Evolutionary conservation across 2,113 vertebrate genomes (phyloP), one percentile per base, ranked within the genome.

Genomic region (Poeciliopsis turrubarensis): DNA sequence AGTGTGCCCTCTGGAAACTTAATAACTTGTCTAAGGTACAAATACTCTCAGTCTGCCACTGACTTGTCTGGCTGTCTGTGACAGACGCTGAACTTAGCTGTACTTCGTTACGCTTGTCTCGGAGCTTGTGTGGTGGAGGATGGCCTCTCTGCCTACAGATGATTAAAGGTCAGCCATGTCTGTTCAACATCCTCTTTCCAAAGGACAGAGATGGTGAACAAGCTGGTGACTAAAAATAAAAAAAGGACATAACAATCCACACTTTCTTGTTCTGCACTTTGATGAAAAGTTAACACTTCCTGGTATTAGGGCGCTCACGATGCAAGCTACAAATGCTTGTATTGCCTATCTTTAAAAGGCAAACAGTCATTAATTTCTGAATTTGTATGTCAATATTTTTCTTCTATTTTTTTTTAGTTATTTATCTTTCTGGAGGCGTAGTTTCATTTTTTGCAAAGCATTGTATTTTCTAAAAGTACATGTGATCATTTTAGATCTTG

Each of bases 1-100:
- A 72, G 4, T 14, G 61, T 9, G 30, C 60, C 66, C 41, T 66
- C 26, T 68, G 26, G 71, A 29, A 70, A 39, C 30, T 27, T 73
- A 80, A 84, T 66, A 29, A 80, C 79, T 60, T 65, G 39, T 51
- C 32, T 44, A 57, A 78, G 37, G 75, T 79, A 68, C 75, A 84
- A 75, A 75, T 74, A 47, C 76, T 77, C 44, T 71, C 71, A 79
- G 65, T 17, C 61, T 72, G 62, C 75, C 68, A 65, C 61, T 29
- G 69, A 37, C 54, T 68, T 68, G 71, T 70, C 63, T 70, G 47
- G 27, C 62, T 68, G 3, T 0, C 65, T 26, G 75, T 61, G 41
- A 34, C 65, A 76, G 69, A 76, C 26, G 5, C 32, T 30, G 22
- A 44, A 62, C 64, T 79, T 74, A 70, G 61, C 65, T 79, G 60